A percentile compares a stretch with the other conserved stretches of the same genome.
phyloP scores from a whole-genome alignment of 2,888 invertebrate genomes.

The Micoletzkya japonica region DNA sequence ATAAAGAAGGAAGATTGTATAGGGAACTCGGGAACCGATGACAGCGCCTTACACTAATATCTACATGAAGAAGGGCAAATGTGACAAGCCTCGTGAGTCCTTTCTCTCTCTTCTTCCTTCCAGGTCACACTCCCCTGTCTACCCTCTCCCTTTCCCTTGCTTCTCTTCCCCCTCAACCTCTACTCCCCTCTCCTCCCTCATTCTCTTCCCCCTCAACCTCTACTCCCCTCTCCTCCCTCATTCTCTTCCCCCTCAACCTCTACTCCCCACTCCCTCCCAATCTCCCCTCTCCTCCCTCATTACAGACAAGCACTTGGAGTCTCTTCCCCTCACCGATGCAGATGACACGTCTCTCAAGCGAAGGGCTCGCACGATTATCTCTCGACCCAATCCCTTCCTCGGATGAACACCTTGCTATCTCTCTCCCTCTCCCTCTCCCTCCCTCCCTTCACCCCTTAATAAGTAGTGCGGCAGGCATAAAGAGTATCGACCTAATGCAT shows the following conservation, averaged over 20 bases:
- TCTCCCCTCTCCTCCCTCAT: neutral
- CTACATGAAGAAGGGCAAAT: constrained; percentile 52
- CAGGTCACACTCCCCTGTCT: too few relatives aligned
- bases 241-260: too few relatives aligned
- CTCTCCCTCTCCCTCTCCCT: neutral
- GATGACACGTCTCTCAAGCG: constrained; percentile 49
- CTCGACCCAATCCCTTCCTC: constrained; percentile 43
- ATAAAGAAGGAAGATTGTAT: neutral
- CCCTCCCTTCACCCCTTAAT: neutral
- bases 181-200: too few relatives aligned
- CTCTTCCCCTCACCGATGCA: constrained; percentile 47
- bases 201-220: too few relatives aligned
- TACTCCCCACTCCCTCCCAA: too few relatives aligned
- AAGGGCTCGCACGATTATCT: constrained; percentile 38
- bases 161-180: too few relatives aligned
- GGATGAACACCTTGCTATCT: constrained; percentile 32
- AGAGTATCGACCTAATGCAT: constrained; percentile 7
- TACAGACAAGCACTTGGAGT: constrained; percentile 43
- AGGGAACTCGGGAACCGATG: constrained; percentile 41
- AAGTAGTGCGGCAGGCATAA: neutral
- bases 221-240: too few relatives aligned
- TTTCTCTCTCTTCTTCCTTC: neutral
- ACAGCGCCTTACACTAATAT: constrained; percentile 59
- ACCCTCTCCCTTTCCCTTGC: too few relatives aligned
- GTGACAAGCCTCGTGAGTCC: constrained; percentile 39